These are phyloP conservation scores for Chelonia mydas DNA, from an alignment of 2,797 vertebrate species.

Conservation along the genomic window DNA sequence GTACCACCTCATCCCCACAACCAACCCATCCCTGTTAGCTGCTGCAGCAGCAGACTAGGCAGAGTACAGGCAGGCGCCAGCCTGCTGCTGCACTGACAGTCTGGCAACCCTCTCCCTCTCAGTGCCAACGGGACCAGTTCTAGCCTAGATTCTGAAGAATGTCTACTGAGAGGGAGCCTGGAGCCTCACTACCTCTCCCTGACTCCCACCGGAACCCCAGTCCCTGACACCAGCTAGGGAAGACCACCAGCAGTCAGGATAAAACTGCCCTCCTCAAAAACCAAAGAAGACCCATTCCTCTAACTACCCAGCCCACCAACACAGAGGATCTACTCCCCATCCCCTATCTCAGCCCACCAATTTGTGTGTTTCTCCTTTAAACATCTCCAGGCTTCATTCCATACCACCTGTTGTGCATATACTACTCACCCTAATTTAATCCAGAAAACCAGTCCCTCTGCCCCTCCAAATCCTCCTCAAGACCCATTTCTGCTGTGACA, in stretches of 20 bases:
- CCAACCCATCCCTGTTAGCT: not conserved
- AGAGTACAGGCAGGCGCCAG: not conserved
- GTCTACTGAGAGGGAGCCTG: accelerated
- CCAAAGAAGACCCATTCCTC: not conserved
- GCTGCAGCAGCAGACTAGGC: not conserved
- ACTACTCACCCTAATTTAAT: too few species aligned
- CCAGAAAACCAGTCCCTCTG: too few species aligned
- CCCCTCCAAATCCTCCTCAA: too few species aligned
- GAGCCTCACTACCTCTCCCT: not conserved
- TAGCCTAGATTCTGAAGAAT: not conserved
- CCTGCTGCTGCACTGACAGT: accelerated
- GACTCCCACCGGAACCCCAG: not conserved
- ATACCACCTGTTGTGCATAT: too few species aligned
- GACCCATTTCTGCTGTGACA: too few species aligned
- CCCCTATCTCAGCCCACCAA: not conserved
- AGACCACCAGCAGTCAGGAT: not conserved
- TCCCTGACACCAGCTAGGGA: not conserved
- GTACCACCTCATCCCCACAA: not conserved
- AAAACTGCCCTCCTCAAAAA: not conserved
- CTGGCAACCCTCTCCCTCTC: not conserved
- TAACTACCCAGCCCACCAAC: not conserved
- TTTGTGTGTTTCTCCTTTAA: too few species aligned
- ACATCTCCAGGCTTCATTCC: too few species aligned
- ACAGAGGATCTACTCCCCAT: not conserved
- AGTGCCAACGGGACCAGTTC: not conserved